phyloP scores from a whole-genome alignment of 2,888 invertebrate species.

The Synergus itoensis region DNA sequence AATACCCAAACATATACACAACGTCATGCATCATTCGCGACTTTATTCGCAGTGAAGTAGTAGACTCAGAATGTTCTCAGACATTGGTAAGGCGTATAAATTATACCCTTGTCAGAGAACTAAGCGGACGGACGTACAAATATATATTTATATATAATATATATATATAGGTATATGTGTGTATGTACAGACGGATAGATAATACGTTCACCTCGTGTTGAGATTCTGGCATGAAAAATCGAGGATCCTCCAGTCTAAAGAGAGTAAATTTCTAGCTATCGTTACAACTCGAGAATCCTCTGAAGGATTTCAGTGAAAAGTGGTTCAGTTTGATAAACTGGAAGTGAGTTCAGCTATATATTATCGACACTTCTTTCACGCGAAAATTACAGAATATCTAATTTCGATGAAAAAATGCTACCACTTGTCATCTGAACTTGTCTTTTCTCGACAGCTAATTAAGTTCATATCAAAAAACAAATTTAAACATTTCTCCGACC shows the following conservation, averaged over 20 bases:
- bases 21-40: neutral
- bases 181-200: neutral
- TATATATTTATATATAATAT: too few relatives aligned
- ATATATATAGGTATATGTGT: neutral
- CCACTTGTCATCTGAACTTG: neutral
- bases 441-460: neutral
- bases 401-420: neutral
- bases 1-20: too few relatives aligned
- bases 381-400: neutral
- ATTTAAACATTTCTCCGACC: neutral
- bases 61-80: slow-evolving; percentile 22
- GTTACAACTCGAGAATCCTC: neutral
- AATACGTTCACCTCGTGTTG: slow-evolving; percentile 22
- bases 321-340: slow-evolving; percentile 2
- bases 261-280: slow-evolving; percentile 2
- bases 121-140: neutral
- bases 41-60: neutral
- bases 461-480: neutral
- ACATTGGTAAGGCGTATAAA: slow-evolving; percentile 25
- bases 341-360: neutral
- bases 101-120: slow-evolving; percentile 33
- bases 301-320: slow-evolving; percentile 4
- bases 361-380: neutral
- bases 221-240: slow-evolving; percentile 34
- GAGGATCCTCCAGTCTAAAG: slow-evolving; percentile 20